Percentiles rank a stretch among this genome's conserved stretches.
Conservation (phyloP, 2,888 invertebrate species). For the Lochmaea crataegi region DNA sequence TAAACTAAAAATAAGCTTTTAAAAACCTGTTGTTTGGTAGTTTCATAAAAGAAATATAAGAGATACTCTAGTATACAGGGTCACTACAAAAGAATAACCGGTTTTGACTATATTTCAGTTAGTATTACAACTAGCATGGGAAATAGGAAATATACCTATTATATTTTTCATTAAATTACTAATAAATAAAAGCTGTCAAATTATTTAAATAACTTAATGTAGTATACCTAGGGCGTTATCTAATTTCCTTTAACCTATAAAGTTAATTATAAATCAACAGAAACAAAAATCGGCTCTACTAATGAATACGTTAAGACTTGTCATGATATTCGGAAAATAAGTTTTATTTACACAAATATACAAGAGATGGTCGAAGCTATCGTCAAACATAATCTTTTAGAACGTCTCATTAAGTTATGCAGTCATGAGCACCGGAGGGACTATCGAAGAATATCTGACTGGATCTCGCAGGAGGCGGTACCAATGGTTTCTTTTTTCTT, state of each 20-base stretch:
- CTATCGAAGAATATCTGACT: constrained; percentile 23
- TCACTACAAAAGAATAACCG: too few relatives aligned
- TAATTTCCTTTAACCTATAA: constrained; percentile 6
- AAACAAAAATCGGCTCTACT: neutral
- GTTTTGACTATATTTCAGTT: too few relatives aligned
- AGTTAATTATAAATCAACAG: neutral
- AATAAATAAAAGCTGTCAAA: constrained; percentile 5
- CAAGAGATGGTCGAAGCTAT: constrained; percentile 24
- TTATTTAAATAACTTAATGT: neutral
- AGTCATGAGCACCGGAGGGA: constrained; percentile 43
- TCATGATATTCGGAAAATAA: constrained; percentile 22
- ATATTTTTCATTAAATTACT: neutral
- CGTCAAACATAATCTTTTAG: constrained; percentile 36
- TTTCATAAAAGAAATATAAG: too few relatives aligned
- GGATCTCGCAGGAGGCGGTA: constrained; percentile 17
- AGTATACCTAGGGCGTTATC: neutral
- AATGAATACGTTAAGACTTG: constrained; percentile 8
- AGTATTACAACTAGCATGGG: too few relatives aligned
- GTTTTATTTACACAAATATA: constrained; percentile 33
- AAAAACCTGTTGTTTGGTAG: too few relatives aligned
- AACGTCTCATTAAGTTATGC: constrained; percentile 43
- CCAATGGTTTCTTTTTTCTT: constrained; percentile 9
- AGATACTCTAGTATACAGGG: too few relatives aligned
- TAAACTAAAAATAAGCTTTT: too few relatives aligned
- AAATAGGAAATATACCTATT: too few relatives aligned